phyloP scores from a whole-genome alignment of 2,113 vertebrate genomes.

The Upupa epops region DNA sequence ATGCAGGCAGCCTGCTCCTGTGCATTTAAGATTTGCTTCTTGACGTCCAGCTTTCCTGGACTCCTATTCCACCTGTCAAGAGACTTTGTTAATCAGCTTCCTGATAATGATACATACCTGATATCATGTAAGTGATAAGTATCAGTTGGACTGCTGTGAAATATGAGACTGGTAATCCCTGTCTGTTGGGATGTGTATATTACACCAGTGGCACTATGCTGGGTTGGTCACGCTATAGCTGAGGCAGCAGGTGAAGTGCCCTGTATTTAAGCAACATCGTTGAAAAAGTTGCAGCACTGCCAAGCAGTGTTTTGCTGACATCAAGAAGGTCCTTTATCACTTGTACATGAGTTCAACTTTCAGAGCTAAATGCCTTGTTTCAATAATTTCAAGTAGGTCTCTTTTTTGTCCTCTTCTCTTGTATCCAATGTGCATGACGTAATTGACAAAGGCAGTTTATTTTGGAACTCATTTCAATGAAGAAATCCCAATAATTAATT shows the following conservation, averaged over 20 bases:
- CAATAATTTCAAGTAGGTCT: background rate
- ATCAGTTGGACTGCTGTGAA: too few relatives aligned
- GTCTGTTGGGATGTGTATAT: rapidly evolving
- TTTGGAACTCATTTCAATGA: background rate
- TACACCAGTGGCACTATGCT: background rate
- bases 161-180: background rate
- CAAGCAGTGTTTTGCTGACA: background rate
- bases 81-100: too few relatives aligned
- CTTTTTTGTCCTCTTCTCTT: background rate
- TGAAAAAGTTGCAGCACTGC: background rate
- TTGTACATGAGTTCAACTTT: background rate
- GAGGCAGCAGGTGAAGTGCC: background rate
- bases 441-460: background rate
- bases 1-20: too few relatives aligned
- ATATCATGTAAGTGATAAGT: too few relatives aligned
- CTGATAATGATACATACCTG: too few relatives aligned
- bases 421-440: background rate
- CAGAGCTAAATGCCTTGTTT: background rate
- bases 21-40: too few relatives aligned
- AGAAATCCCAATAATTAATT: background rate
- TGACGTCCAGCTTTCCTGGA: too few relatives aligned
- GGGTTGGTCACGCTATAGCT: rapidly evolving
- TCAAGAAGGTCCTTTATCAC: background rate
- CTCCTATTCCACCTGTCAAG: too few relatives aligned
- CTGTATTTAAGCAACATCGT: background rate